Evolutionary conservation across 2,888 invertebrate genomes (phyloP).

Genomic region (Eupithecia tripunctaria): DNA sequence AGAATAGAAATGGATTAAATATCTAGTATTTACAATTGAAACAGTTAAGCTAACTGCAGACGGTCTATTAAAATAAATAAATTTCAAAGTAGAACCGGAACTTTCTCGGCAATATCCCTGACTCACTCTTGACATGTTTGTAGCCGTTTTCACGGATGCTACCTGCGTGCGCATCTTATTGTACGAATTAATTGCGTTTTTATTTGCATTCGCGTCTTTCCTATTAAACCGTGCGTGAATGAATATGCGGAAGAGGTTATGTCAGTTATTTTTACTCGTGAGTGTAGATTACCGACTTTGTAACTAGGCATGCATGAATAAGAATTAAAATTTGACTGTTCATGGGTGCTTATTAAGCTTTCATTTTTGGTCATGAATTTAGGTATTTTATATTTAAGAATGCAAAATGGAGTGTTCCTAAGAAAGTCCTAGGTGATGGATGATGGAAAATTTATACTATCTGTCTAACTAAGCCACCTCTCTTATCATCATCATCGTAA

Average conservation of each 20-base stretch:
- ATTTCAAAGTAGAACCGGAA: background rate
- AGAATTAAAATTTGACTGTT: background rate
- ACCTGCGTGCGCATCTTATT: conserved; percentile 40
- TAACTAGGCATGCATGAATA: background rate
- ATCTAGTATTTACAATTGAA: too few species aligned
- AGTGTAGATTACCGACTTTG: background rate
- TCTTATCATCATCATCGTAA: too few species aligned
- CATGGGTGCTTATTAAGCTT: background rate
- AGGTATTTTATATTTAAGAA: background rate
- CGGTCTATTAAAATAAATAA: background rate
- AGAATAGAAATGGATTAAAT: too few species aligned
- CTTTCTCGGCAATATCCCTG: background rate
- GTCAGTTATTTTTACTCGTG: conserved; percentile 7
- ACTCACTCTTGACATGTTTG: background rate
- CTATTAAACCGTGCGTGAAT: conserved; percentile 36
- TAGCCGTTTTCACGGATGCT: conserved; percentile 34
- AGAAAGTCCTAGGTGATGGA: background rate
- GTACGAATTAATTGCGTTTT: conserved; percentile 40
- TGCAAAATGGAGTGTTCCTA: background rate
- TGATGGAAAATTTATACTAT: too few species aligned
- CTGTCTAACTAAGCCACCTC: too few species aligned
- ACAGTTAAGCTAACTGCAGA: too few species aligned
- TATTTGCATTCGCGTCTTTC: conserved; percentile 36
- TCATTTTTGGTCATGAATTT: background rate
- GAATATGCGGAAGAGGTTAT: conserved; percentile 25